These are phyloP conservation scores for Hirudo medicinalis DNA, from an alignment of 1,140 invertebrate species.

Conservation along the genomic window DNA sequence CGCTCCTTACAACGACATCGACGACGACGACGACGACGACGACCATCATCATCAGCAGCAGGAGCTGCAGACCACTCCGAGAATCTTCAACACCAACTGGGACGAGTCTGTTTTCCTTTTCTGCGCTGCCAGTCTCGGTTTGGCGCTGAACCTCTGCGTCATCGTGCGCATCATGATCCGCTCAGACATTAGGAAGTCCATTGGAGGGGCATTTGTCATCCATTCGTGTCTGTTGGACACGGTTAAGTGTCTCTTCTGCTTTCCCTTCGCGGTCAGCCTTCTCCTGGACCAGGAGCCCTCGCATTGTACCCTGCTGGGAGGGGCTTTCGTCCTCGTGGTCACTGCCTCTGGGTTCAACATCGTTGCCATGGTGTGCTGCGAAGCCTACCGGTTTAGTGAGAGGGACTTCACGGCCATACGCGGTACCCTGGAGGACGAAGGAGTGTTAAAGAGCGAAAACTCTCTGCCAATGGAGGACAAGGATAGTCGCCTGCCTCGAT, in stretches of 20 bases:
- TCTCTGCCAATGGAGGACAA: too few relatives aligned
- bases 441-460: too few relatives aligned
- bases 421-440: too few relatives aligned
- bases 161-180: conserved; percentile 30
- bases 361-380: conserved; percentile 39
- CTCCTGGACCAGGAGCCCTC: conserved; percentile 29
- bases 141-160: conserved; percentile 35
- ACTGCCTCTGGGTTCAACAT: conserved; percentile 39
- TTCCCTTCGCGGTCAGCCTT: conserved; percentile 38
- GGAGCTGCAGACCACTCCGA: not conserved
- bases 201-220: conserved; percentile 37
- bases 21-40: not conserved
- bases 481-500: too few relatives aligned
- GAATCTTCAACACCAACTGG: not conserved
- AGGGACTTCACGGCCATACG: conserved; percentile 25
- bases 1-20: not conserved
- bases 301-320: conserved; percentile 35
- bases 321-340: conserved; percentile 34
- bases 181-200: conserved; percentile 31
- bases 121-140: conserved; percentile 33
- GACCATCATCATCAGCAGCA: not conserved
- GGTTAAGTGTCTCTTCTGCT: conserved; percentile 36
- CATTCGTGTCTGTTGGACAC: conserved; percentile 37
- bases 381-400: conserved; percentile 40
- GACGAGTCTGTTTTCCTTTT: conserved; percentile 37